phyloP scores from a whole-genome alignment of 2,797 vertebrate genomes.

The Aratinga solstitialis region DNA sequence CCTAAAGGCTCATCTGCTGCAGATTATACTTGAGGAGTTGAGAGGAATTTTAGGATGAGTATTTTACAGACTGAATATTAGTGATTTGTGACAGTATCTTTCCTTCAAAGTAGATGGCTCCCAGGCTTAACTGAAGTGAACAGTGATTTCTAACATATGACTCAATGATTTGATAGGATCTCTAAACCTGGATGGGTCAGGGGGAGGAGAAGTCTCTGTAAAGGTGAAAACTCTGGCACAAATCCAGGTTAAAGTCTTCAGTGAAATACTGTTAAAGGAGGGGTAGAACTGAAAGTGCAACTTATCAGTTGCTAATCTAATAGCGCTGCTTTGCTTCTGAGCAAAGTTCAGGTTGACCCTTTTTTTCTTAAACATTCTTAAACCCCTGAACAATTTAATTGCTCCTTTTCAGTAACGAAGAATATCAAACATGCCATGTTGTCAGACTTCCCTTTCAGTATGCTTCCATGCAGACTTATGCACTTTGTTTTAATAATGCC shows the following conservation, averaged over 20 bases:
- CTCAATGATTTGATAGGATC: neutral
- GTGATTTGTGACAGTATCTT: neutral
- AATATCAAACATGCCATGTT: neutral
- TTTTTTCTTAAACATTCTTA: neutral
- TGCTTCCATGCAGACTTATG: neutral
- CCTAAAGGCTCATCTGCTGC: neutral
- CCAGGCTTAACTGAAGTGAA: neutral
- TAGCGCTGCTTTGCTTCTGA: neutral
- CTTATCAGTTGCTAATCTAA: neutral
- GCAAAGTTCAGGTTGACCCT: neutral
- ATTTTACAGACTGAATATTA: neutral
- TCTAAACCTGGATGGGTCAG: neutral
- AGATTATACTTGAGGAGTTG: neutral
- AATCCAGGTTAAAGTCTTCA: neutral
- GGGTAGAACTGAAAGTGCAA: neutral
- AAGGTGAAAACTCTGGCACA: neutral
- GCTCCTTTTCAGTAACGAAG: neutral
- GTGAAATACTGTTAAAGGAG: neutral
- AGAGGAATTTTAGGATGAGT: neutral
- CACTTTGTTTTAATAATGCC: neutral
- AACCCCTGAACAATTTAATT: neutral
- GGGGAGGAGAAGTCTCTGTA: neutral
- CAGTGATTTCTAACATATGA: neutral
- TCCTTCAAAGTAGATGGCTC: neutral
- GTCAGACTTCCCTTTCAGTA: neutral